Evolutionary conservation across 2,113 vertebrate genomes (phyloP), one percentile per base, ranked within the genome.

Genomic region (Okapia johnstoni): DNA sequence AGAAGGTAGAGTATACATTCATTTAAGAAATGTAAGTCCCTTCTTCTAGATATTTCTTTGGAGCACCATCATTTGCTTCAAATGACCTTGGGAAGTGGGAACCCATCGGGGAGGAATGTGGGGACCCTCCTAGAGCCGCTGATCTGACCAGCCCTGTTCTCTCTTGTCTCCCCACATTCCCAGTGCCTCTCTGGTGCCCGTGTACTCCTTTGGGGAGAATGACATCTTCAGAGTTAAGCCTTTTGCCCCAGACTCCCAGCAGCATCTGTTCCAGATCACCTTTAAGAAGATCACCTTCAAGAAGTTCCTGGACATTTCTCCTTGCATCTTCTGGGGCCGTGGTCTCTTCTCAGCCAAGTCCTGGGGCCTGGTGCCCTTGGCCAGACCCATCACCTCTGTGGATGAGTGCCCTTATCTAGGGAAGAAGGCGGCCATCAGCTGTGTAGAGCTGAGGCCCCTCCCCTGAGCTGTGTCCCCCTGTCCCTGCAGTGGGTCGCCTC

Each of bases 181-280:
- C 98, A 99, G 99, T 77, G 99, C 99, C 13, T 99, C 99, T 93
- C 98, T 99, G 96, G 99, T 99, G 54, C 99, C 99, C 0, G 98
- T 99, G 23, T 99, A 99, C 98, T 98, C 99, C 28, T 99, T 99
- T 3, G 99, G 99, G 4, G 99, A 99, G 98, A 99, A 99, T 4
- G 99, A 99, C 23, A 80, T 99, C 80, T 99, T 99, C 83, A 92
- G 70, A 66, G 97, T 99, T 96, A 98, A 99, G 85, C 48, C 97
- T 46, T 98, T 99, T 40, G 36, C 97, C 1, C 97, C 98, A 1
- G 98, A 97, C 33, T 99, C 99, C 60, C 30, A 98, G 6, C 97
- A 98, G 17, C 97, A 98, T 26, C 92, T 48, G 28, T 93, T 98
- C 12, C 99, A 99, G 98, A 57, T 96, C 4, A 66, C 98, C 58